A percentile compares a stretch with the other conserved stretches of the same genome.
Conservation (phyloP, 2,797 vertebrate genomes). For the Ptychobarbus kaznakovi region DNA sequence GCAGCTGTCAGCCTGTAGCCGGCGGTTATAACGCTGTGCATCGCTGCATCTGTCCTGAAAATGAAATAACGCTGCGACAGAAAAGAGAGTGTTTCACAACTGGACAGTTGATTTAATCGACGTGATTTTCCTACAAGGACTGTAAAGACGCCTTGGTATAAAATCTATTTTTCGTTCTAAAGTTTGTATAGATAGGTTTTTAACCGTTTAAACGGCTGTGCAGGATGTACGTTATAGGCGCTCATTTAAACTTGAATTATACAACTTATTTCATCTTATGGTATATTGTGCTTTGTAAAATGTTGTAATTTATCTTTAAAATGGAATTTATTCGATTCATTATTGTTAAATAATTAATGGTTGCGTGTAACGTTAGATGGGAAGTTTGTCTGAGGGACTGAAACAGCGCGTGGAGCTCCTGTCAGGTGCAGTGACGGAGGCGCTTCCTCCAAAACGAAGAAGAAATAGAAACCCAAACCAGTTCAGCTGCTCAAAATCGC, state of each 20-base stretch:
- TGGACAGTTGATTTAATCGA: slow-evolving; percentile 18
- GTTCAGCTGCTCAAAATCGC: slow-evolving; percentile 67
- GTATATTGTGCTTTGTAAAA: background rate
- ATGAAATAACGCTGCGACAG: background rate
- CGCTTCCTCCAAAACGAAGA: background rate
- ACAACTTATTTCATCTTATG: background rate
- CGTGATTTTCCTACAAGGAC: slow-evolving; percentile 18
- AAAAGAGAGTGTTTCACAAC: background rate
- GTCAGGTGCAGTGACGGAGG: slow-evolving; percentile 18
- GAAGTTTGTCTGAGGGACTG: background rate
- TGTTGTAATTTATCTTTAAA: background rate
- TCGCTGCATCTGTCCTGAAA: slow-evolving; percentile 21
- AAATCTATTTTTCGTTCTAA: background rate
- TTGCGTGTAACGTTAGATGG: too few species aligned
- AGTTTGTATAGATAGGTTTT: background rate
- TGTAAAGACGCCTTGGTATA: slow-evolving; percentile 8
- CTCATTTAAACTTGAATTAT: background rate
- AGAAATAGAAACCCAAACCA: slow-evolving; percentile 61
- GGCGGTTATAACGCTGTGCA: slow-evolving; percentile 6
- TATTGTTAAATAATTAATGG: background rate
- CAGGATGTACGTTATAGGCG: background rate
- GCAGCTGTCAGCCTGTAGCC: slow-evolving; percentile 50
- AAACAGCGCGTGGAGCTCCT: background rate
- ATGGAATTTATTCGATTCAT: background rate
- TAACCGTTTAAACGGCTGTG: background rate